Evolutionary conservation across 2,113 vertebrate genomes (phyloP).

Genomic region (Lamprologus speciosus): DNA sequence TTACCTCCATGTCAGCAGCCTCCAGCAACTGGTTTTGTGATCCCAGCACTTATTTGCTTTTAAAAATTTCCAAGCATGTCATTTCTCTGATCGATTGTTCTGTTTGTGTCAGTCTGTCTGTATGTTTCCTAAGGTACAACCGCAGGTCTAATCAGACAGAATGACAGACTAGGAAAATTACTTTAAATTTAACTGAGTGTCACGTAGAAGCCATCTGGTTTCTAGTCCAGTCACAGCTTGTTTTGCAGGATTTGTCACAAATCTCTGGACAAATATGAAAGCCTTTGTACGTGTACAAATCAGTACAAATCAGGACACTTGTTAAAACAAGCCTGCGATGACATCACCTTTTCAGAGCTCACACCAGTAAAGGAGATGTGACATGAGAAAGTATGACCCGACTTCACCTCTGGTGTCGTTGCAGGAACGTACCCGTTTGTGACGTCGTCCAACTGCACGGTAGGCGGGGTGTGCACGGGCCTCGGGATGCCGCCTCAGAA

Average conservation of each 20-base stretch:
- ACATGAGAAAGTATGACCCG: not conserved
- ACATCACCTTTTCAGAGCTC: not conserved
- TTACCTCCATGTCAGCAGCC: not conserved
- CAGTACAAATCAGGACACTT: not conserved
- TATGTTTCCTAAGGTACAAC: not conserved
- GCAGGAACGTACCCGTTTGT: conserved; percentile 95
- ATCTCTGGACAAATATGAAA: not conserved
- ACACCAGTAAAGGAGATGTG: not conserved
- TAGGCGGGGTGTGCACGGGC: conserved; percentile 94
- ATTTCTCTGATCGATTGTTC: not conserved
- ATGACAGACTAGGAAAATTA: not conserved
- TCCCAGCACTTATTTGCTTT: not conserved
- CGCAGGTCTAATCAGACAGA: not conserved
- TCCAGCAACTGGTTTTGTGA: not conserved
- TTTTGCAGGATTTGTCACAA: not conserved
- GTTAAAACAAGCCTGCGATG: not conserved
- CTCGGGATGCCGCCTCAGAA: conserved; percentile 95
- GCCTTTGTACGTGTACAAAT: not conserved
- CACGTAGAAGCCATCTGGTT: not conserved
- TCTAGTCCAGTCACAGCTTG: not conserved
- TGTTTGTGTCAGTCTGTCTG: not conserved
- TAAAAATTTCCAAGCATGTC: not conserved
- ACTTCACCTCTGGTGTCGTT: not conserved
- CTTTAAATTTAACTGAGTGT: not conserved
- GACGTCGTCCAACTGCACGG: conserved; percentile 96